These are phyloP conservation scores for Lipophrys pholis DNA, from an alignment of 2,113 vertebrate species.

Conservation along the genomic window DNA sequence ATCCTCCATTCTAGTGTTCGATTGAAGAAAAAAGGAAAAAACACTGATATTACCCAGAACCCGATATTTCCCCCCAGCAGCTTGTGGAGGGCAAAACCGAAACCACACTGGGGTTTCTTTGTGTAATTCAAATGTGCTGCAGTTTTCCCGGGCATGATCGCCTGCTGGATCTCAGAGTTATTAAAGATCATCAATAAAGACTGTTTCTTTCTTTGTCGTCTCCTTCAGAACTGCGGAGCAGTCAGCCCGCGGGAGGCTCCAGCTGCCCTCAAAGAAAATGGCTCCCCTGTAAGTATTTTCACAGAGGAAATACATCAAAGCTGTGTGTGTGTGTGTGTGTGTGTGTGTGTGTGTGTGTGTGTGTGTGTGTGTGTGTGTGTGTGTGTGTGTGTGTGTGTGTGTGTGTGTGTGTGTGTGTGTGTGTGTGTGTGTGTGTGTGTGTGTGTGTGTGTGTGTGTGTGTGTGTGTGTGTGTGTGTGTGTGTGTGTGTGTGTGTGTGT, in stretches of 20 bases:
- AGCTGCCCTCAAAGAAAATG: slow-evolving; percentile 74
- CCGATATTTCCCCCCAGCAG: neutral
- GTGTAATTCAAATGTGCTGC: neutral
- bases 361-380: neutral
- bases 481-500: neutral
- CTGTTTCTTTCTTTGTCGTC: slow-evolving; percentile 23
- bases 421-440: neutral
- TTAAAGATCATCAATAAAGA: neutral
- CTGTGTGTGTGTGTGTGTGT: neutral
- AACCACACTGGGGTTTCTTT: neutral
- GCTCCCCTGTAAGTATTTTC: slow-evolving; percentile 80
- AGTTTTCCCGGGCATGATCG: neutral
- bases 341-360: neutral
- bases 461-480: no score
- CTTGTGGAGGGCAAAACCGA: neutral
- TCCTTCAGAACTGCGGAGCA: slow-evolving; percentile 62
- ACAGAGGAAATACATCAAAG: slow-evolving; percentile 7
- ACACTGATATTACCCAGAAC: neutral
- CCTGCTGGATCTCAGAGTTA: neutral
- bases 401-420: no score
- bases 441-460: neutral
- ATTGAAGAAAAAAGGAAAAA: no score
- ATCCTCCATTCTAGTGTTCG: neutral
- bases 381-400: neutral
- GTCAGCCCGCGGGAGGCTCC: slow-evolving; percentile 61